Conservation (phyloP, 2,888 invertebrate species). For the Eilema griseolum region DNA sequence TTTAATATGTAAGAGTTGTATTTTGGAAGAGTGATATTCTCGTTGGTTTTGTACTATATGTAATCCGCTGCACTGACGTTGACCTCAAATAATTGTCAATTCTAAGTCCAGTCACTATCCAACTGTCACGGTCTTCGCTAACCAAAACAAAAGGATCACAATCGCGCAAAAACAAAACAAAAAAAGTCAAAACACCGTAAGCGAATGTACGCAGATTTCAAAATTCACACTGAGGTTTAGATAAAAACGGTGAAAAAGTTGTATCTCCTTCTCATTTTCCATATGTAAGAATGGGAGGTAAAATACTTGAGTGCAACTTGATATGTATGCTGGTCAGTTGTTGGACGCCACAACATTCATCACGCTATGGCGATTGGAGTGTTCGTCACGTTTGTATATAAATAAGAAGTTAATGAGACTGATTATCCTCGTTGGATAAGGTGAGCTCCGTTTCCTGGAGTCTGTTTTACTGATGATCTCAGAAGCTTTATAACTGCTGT, state of each 20-base stretch:
- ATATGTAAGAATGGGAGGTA: slow-evolving; percentile 33
- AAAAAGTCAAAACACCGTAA: slow-evolving; percentile 33
- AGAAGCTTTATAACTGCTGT: slow-evolving; percentile 6
- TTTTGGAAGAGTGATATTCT: background rate
- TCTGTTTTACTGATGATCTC: slow-evolving; percentile 40
- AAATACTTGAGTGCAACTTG: slow-evolving; percentile 11
- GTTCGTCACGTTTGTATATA: slow-evolving; percentile 73
- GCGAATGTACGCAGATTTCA: slow-evolving; percentile 45
- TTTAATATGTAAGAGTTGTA: background rate
- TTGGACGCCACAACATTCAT: slow-evolving; percentile 67
- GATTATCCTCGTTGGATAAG: slow-evolving; percentile 51
- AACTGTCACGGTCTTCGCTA: background rate
- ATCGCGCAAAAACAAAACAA: slow-evolving; percentile 24
- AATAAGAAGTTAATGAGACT: slow-evolving; percentile 67
- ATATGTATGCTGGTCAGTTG: slow-evolving; percentile 64
- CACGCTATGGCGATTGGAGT: slow-evolving; percentile 64
- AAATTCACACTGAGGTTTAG: slow-evolving; percentile 47
- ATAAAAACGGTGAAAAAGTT: slow-evolving; percentile 45
- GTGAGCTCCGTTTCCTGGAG: slow-evolving; percentile 35
- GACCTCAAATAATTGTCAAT: slow-evolving; percentile 18
- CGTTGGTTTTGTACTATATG: background rate
- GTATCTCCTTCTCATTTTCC: slow-evolving; percentile 33
- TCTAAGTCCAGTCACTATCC: background rate
- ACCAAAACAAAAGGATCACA: slow-evolving; percentile 19
- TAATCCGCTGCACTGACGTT: background rate